These are phyloP conservation scores for Oxyteleia sp. DNA, from an alignment of 2,888 invertebrate species.

Conservation along the genomic window DNA sequence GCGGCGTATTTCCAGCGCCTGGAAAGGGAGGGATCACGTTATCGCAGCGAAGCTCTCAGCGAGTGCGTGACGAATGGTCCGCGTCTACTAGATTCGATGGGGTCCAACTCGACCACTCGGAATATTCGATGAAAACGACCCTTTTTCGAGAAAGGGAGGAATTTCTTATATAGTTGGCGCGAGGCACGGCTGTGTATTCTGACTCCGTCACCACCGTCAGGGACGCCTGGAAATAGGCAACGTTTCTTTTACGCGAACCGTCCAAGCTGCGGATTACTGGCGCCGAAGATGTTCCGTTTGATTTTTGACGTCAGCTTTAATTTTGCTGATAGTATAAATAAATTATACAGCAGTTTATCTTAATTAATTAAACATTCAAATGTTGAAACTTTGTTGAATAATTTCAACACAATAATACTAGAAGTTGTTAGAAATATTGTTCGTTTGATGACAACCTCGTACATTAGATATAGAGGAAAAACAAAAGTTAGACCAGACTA, in stretches of 20 bases:
- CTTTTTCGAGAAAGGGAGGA: conserved; percentile 75
- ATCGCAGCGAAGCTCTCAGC: conserved; percentile 86
- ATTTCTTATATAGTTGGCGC: conserved; percentile 60
- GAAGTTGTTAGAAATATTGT: too few relatives aligned
- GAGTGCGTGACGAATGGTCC: conserved; percentile 87
- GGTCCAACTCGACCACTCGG: conserved; percentile 77
- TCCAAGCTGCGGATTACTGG: conserved; percentile 22
- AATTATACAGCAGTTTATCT: too few relatives aligned
- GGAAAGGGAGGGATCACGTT: conserved; percentile 79
- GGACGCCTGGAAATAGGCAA: conserved; percentile 71
- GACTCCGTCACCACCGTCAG: conserved; percentile 65
- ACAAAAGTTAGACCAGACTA: conserved; percentile 39
- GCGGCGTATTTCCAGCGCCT: conserved; percentile 76
- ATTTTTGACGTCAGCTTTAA: background rate
- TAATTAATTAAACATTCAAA: too few relatives aligned
- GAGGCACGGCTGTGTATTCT: conserved; percentile 49
- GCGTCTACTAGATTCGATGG: conserved; percentile 83
- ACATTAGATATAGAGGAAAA: conserved; percentile 78
- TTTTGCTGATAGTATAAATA: too few relatives aligned
- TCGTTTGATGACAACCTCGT: conserved; percentile 61
- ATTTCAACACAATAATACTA: too few relatives aligned
- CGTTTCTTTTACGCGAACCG: conserved; percentile 32
- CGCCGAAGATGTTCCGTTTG: background rate
- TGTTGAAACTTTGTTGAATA: too few relatives aligned
- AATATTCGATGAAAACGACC: conserved; percentile 82